These are phyloP conservation scores for Pica pica DNA, from an alignment of 2,113 vertebrate species.

Conservation along the genomic window DNA sequence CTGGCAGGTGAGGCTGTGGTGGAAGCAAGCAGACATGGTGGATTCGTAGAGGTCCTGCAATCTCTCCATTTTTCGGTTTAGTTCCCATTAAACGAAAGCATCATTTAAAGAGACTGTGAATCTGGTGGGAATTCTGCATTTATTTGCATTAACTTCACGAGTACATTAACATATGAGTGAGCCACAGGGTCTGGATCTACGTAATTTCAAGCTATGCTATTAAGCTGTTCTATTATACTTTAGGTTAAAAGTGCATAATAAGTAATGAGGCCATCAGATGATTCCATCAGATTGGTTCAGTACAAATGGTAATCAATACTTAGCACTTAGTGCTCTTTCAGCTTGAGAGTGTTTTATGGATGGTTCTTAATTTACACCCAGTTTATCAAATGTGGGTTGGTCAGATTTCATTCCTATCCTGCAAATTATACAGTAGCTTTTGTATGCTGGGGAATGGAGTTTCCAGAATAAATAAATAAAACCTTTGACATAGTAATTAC, in stretches of 20 bases:
- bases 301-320: conserved; percentile 33
- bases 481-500: not conserved
- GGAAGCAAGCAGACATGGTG: not conserved
- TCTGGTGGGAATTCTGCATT: not conserved
- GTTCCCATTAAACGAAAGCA: not conserved
- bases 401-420: not conserved
- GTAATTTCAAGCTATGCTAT: not conserved
- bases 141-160: not conserved
- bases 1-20: not conserved
- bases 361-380: not conserved
- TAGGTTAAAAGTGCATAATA: conserved; percentile 3
- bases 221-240: not conserved
- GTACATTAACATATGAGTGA: not conserved
- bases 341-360: not conserved
- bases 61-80: not conserved
- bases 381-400: not conserved
- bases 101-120: not conserved
- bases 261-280: not conserved
- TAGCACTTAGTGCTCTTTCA: conserved; percentile 35
- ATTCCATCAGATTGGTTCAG: not conserved
- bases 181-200: not conserved
- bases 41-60: not conserved
- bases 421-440: not conserved
- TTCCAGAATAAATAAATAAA: not conserved
- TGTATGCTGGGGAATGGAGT: not conserved